Conservation (phyloP, 2,888 invertebrate genomes). For the Perithous albicinctus region DNA sequence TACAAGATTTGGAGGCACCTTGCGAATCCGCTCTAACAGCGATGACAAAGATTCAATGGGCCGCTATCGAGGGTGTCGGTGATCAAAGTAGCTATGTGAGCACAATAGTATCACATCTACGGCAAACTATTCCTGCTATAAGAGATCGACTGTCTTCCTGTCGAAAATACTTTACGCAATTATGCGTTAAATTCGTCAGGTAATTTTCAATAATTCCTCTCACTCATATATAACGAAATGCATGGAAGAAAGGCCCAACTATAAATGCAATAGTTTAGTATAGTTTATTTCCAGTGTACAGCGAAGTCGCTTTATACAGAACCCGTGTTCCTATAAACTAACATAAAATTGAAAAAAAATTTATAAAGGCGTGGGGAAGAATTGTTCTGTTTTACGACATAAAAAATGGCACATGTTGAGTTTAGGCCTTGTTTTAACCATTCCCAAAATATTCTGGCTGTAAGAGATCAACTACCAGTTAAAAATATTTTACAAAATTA, state of each 20-base stretch:
- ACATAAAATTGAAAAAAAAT: too few species aligned
- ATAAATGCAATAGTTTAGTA: too few species aligned
- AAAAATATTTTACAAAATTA: too few species aligned
- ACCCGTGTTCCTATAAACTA: too few species aligned
- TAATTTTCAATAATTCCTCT: conserved; percentile 75
- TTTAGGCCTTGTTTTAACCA: too few species aligned
- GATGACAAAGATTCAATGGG: conserved; percentile 98
- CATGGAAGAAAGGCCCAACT: neutral
- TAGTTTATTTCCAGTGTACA: too few species aligned
- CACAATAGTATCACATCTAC: conserved; percentile 94
- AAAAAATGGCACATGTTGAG: too few species aligned
- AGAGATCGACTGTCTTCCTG: conserved; percentile 96
- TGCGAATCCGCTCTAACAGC: conserved; percentile 97
- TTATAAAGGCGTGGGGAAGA: too few species aligned
- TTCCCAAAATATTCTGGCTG: too few species aligned
- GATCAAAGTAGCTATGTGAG: conserved; percentile 98
- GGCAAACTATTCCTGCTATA: conserved; percentile 94
- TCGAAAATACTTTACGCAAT: conserved; percentile 98
- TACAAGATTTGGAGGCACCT: conserved; percentile 96
- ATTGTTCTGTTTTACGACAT: too few species aligned
- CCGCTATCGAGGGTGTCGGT: conserved; percentile 96
- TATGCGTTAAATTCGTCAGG: conserved; percentile 98
- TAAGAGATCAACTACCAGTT: too few species aligned
- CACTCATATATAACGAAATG: neutral
- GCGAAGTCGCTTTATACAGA: too few species aligned